Base-by-base conservation (phyloP, 1,140 invertebrate genomes). In the Helicorthomorpha holstii region DNA sequence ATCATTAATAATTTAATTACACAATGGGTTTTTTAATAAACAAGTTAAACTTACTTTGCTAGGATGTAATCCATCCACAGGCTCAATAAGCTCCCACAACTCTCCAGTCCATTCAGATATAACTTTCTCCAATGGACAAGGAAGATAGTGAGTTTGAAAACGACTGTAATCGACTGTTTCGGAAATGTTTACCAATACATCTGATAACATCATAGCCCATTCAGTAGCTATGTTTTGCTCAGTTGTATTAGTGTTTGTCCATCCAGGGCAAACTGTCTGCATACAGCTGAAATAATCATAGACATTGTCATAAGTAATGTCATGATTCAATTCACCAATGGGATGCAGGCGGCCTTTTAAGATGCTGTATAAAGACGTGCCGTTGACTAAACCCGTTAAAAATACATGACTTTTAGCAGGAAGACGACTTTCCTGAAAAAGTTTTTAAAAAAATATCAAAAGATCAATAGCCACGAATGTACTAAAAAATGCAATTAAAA, bases 51-150 rank as follows among this genome's bases (percentile, higher is more conserved):
- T 34, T 46, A 72, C 71, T 64, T 74, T 72, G 53, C 69, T 71
- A 25, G 68, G 64, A 63, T 75, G 72, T 49, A 73, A 66, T 56
- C 73, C 72, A 61, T 74, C 73, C 1, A 72, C 64, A 21, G 70
- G 63, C 57, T 74, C 73, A 49, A 74, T 60, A 1, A 73, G 57
- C 54, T 73, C 58, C 63, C 67, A 71, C 4, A 59, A 34, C 25
- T 66, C 49, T 23, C 63, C 56, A 22, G 68, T 66, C n/a, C 64
- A 23, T 26, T 58, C 55, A 34, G 59, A 58, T 67, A 66, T 73
- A 19, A 62, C 47, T 7, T 63, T 44, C 24, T 61, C 56, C 3
- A 73, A 54, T 1, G 71, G 71, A 56, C 67, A 69, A 29, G 63
- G 58, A n/a, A 69, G 50, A 52, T 66, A 74, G 50, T 66, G 59